phyloP scores from a whole-genome alignment of 2,113 vertebrate species.

The Perca flavescens region DNA sequence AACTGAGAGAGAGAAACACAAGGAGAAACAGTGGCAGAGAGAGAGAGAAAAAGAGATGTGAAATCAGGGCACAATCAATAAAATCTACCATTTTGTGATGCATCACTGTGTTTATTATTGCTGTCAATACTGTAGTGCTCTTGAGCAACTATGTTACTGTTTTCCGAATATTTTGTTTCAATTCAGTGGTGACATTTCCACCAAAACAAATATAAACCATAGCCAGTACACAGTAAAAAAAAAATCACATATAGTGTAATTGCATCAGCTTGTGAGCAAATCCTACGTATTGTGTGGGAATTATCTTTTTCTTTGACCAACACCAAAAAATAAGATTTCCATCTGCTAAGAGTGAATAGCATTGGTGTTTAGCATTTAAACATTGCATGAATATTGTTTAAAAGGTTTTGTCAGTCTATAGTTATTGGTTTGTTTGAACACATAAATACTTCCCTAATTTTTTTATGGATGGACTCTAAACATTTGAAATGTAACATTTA shows the following conservation, averaged over 20 bases:
- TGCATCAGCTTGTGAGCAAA: background rate
- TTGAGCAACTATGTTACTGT: background rate
- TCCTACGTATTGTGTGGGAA: background rate
- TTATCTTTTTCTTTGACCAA: background rate
- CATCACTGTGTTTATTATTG: slow-evolving; percentile 51
- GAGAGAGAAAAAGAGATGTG: background rate
- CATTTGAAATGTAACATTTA: no score
- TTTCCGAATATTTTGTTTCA: background rate
- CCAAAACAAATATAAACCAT: background rate
- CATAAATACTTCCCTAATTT: slow-evolving; percentile 24
- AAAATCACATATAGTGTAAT: no score
- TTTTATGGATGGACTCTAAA: no score
- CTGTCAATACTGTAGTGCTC: background rate
- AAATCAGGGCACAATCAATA: slow-evolving; percentile 48
- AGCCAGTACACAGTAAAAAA: background rate
- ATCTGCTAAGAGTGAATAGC: background rate
- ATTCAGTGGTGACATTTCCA: background rate
- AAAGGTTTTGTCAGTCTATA: background rate
- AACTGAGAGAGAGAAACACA: slow-evolving; percentile 1
- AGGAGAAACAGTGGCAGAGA: background rate
- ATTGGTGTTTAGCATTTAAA: background rate
- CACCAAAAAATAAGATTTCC: background rate
- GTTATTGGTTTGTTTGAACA: slow-evolving; percentile 8
- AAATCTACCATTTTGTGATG: slow-evolving; percentile 48
- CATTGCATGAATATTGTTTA: background rate